Evolutionary conservation across 2,797 vertebrate genomes (phyloP), one percentile per base, ranked within the genome.

Genomic region (Catostomus latipinnis): DNA sequence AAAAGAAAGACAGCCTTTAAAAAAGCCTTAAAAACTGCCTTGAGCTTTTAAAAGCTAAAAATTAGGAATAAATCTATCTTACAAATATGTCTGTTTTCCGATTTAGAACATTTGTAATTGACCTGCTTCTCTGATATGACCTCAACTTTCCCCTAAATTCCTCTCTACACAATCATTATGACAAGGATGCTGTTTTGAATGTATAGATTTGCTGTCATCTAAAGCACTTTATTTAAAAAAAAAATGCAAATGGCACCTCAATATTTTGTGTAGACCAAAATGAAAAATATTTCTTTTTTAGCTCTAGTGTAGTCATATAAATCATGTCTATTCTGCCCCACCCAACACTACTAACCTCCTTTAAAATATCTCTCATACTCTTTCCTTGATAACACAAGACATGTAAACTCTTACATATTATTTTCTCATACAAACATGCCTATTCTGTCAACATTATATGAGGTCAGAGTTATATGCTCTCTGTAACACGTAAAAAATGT

Each of bases 401-500:
- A 34, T 88, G 86, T 89, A 88, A 89, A 89, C 82, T 88, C 85
- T 87, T 61, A 80, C 84, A 82, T 91, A 89, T 91, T 92, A 65
- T 73, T 63, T 71, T 76, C 46, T 66, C 43, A 69, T 81, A 48
- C 82, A 74, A 70, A 78, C 71, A 78, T 67, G 46, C 62, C 16
- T 77, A 48, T 80, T 73, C 62, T 60, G 78, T 67, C 53, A 45
- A 34, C 43, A 43, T 22, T 57, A 18, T 60, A 46, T 56, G 68
- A 72, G 69, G 6, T 73, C 62, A 67, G 63, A 76, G 63, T n/a
- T 67, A 4, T 58, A 1, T 6, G 7, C 61, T 75, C 52, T 73
- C 61, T 58, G 53, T 67, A 72, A 74, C 70, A 74, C 18, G 8
- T 90, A 85, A 89, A 85, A 49, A 83, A 87, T 84, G 86, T 92